phyloP scores from a whole-genome alignment of 1,140 invertebrate genomes.

The Apis laboriosa region DNA sequence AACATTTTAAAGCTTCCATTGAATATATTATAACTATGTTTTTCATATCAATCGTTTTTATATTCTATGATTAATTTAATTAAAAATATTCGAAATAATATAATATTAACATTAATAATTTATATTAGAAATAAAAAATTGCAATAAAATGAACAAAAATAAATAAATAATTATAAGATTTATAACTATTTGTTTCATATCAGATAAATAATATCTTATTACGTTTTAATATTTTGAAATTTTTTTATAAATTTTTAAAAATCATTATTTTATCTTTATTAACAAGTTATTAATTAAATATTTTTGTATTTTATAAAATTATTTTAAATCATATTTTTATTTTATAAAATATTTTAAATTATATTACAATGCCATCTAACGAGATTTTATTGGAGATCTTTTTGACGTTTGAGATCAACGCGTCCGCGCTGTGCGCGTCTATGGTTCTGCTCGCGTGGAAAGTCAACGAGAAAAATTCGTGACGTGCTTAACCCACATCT shows the following conservation, averaged over 20 bases:
- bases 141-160: background rate
- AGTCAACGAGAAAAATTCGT: conserved; percentile 60
- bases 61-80: background rate
- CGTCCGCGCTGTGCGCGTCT: conserved; percentile 47
- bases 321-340: conserved; percentile 11
- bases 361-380: conserved; percentile 33
- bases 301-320: background rate
- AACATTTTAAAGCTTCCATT: background rate
- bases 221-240: too few relatives aligned
- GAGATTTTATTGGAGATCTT: conserved; percentile 1
- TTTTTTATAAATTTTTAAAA: background rate
- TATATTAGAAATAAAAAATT: background rate
- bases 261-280: background rate
- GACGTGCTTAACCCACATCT: conserved; percentile 62
- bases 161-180: background rate
- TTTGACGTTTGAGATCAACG: conserved; percentile 53
- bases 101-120: background rate
- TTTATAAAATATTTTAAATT: conserved; percentile 13
- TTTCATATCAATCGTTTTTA: background rate
- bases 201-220: background rate
- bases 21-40: background rate
- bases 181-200: too few relatives aligned
- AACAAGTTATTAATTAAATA: background rate
- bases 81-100: background rate
- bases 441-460: conserved; percentile 63